phyloP scores from a whole-genome alignment of 2,797 vertebrate genomes.

The Manis pentadactyla region DNA sequence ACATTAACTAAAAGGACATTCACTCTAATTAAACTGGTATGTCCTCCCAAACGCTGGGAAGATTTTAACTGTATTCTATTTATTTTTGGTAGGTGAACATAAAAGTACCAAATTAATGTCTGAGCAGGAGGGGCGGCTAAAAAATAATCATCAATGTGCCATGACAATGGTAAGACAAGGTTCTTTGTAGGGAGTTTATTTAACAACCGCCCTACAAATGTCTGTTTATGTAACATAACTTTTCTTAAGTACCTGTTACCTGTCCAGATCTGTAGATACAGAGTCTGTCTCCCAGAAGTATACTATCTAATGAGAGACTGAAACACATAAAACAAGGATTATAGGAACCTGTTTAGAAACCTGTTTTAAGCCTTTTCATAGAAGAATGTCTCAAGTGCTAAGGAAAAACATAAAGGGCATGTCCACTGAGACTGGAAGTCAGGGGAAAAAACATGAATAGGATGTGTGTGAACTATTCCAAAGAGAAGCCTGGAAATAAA shows the following conservation, averaged over 20 bases:
- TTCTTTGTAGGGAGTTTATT: neutral
- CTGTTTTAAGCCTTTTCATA: neutral
- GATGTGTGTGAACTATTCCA: neutral
- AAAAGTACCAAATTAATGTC: neutral
- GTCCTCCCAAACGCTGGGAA: neutral
- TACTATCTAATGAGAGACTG: neutral
- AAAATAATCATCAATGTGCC: neutral
- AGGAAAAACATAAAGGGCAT: neutral
- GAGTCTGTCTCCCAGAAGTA: neutral
- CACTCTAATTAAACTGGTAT: conserved; percentile 6
- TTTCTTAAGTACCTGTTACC: neutral
- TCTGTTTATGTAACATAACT: neutral
- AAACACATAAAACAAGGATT: neutral
- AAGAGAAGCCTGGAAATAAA: neutral
- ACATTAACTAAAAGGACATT: neutral
- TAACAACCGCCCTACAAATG: neutral
- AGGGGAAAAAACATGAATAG: rapidly evolving
- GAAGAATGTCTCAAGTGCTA: neutral
- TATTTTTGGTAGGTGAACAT: neutral
- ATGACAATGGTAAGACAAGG: neutral
- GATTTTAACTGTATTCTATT: neutral
- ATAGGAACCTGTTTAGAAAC: neutral
- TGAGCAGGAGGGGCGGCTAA: neutral
- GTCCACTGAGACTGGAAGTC: neutral
- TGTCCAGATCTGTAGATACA: neutral